phyloP scores from a whole-genome alignment of 2,888 invertebrate genomes.

The Mythimna loreyi region DNA sequence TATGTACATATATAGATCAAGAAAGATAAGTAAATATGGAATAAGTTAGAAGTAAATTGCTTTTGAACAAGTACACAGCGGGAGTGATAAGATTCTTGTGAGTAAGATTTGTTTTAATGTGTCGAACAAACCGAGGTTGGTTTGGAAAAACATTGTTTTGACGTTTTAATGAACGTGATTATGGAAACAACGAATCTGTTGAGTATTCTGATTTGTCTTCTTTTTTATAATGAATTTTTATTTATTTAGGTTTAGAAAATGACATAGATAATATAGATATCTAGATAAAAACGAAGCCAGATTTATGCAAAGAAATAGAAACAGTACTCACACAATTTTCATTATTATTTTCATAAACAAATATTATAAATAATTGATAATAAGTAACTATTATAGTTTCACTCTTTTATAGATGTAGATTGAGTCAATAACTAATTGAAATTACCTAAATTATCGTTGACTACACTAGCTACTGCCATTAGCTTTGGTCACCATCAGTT shows the following conservation, averaged over 20 bases:
- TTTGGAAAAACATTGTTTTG: slow-evolving; percentile 6
- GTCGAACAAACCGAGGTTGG: slow-evolving; percentile 19
- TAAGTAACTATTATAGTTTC: too few relatives aligned
- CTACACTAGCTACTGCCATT: too few relatives aligned
- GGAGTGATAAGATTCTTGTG: slow-evolving; percentile 24
- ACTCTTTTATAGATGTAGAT: too few relatives aligned
- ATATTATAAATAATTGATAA: too few relatives aligned
- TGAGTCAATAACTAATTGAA: too few relatives aligned
- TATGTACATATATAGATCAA: too few relatives aligned
- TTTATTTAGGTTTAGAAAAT: background rate
- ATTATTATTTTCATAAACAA: too few relatives aligned
- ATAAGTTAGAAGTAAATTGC: slow-evolving; percentile 52
- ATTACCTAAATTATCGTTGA: too few relatives aligned
- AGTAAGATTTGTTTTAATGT: slow-evolving; percentile 37
- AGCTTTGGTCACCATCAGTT: too few relatives aligned
- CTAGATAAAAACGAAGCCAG: too few relatives aligned
- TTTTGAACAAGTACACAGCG: slow-evolving; percentile 46
- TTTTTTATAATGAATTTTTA: background rate
- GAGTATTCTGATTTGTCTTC: background rate
- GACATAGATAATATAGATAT: too few relatives aligned
- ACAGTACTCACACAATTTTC: too few relatives aligned
- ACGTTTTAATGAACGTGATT: background rate
- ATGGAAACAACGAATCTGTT: background rate
- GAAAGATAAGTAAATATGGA: slow-evolving; percentile 46
- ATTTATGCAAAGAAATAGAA: background rate